Base-by-base conservation (phyloP, 2,113 vertebrate species). In the Acrocephalus arundinaceus region DNA sequence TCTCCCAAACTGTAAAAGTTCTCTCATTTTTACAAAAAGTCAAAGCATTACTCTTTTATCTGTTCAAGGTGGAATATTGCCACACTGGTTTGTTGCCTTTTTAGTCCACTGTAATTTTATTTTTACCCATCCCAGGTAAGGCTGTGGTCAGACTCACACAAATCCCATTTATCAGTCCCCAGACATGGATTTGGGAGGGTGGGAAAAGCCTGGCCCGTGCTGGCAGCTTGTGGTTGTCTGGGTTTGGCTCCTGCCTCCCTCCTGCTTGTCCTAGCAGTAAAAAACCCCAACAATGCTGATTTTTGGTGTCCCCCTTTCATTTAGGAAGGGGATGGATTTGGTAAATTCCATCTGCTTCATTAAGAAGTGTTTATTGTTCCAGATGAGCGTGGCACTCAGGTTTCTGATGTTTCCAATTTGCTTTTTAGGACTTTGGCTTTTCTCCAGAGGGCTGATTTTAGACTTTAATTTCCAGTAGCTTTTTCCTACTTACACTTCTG, bases 401-500 rank as follows among this genome's bases (percentile, higher is more conserved):
- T 94, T 94, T 94, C 95, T 96, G 54, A 85, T 93, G 94, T 80
- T 96, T 97, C 91, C 87, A 95, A 93, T 95, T 94, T 94, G 93
- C 82, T 90, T 93, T 94, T 95, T 76, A 96, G 94, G 92, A 89
- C 87, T 82, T 61, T 94, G 95, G 96, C 90, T 82, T 79, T 85
- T 6, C 7, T 55, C 94, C 94, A 95, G 81, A 76, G 83, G 48
- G 92, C 72, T 85, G 93, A 95, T 87, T 95, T 86, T 39, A 91
- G 77, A 78, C 79, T 93, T 70, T 59, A 43, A 83, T 96, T 95
- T 94, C 92, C 94, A 96, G 93, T 83, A 95, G 79, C 95, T 89
- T 90, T 96, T 89, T 77, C 92, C 84, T 96, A 54, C 79, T 85
- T 71, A 84, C 80, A 33, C 58, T 95, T 68, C 3, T 27, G 73